Conservation (phyloP, 23 tunicate genomes). For the Styela clava region DNA sequence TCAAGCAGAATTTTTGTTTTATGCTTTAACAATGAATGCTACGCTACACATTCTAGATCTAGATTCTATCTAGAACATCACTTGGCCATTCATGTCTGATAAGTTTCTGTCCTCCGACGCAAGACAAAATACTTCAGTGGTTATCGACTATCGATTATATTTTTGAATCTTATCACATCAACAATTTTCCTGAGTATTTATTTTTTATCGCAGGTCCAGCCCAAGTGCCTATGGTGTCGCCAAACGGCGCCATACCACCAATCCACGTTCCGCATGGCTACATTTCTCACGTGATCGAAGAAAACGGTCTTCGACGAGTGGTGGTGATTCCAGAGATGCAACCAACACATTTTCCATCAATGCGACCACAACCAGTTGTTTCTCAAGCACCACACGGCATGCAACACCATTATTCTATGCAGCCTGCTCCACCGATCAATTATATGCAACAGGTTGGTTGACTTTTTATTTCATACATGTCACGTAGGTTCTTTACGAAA, state of each 20-base stretch:
- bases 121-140: no score
- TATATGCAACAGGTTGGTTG: constrained; percentile 27
- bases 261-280: constrained; percentile 76
- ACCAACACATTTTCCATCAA: not conserved
- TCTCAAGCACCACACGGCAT: constrained; percentile 13
- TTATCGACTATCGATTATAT: no score
- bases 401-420: constrained; percentile 5
- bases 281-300: constrained; percentile 70
- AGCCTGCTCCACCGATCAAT: not conserved
- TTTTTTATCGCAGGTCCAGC: constrained; percentile 54
- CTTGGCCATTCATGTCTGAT: no score
- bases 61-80: no score
- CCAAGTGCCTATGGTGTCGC: constrained; percentile 73
- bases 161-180: no score
- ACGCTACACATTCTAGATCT: no score
- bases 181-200: no score
- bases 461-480: no score
- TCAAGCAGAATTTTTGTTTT: no score
- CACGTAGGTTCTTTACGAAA: no score
- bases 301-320: constrained; percentile 48
- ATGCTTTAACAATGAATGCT: no score
- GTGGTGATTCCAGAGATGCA: constrained; percentile 40
- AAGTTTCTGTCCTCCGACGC: no score
- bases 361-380: constrained; percentile 6
- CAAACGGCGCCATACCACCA: constrained; percentile 66